Evolutionary conservation across 2,797 vertebrate genomes (phyloP).

Genomic region (Antennarius maculatus): DNA sequence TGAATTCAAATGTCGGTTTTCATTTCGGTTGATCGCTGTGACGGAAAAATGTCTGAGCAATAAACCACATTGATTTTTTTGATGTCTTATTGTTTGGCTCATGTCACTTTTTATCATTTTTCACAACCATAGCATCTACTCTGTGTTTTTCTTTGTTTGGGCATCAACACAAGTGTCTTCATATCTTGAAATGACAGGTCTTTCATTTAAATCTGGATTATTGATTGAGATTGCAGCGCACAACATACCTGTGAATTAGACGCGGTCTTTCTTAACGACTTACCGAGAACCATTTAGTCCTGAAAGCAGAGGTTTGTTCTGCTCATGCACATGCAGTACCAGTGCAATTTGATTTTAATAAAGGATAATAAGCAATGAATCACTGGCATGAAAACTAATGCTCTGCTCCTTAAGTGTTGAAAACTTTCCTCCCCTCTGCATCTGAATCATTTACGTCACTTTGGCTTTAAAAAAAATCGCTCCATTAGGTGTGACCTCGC

Average conservation of each 20-base stretch:
- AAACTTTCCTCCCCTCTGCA: not conserved
- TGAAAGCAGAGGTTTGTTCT: slow-evolving; percentile 27
- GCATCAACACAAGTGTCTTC: slow-evolving; percentile 15
- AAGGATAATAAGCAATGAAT: not conserved
- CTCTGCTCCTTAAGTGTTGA: not conserved
- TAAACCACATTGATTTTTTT: slow-evolving; percentile 43
- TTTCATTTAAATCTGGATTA: slow-evolving; percentile 8
- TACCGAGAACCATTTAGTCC: slow-evolving; percentile 21
- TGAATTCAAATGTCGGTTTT: slow-evolving; percentile 59
- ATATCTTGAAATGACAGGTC: slow-evolving; percentile 16
- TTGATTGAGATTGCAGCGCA: slow-evolving; percentile 6
- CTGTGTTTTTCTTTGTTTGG: not conserved
- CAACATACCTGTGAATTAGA: no score
- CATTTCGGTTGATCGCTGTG: slow-evolving; percentile 47
- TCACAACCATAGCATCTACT: slow-evolving; percentile 22
- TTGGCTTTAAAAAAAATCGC: not conserved
- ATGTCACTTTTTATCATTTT: slow-evolving; percentile 66
- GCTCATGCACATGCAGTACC: slow-evolving; percentile 18
- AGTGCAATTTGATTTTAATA: slow-evolving; percentile 23
- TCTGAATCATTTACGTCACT: not conserved
- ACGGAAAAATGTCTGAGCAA: slow-evolving; percentile 39
- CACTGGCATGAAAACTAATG: not conserved
- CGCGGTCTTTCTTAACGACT: slow-evolving; percentile 28
- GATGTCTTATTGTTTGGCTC: slow-evolving; percentile 34
- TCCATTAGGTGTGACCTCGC: not conserved